Evolutionary conservation across 2,888 invertebrate genomes (phyloP).

Genomic region (Aleiodes leptofemur): DNA sequence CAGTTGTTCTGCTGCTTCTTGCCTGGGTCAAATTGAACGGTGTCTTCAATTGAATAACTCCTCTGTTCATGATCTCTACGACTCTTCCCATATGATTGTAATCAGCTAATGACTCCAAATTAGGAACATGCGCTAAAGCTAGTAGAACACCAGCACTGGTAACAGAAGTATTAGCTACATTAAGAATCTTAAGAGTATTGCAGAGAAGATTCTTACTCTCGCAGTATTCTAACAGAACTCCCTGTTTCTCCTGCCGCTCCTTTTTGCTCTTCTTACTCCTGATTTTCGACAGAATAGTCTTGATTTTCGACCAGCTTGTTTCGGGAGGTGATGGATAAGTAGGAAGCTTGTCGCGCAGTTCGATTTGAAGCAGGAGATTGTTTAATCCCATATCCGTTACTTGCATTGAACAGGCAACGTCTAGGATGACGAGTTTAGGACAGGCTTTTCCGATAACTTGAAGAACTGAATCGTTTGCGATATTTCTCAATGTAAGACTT

Average conservation of each 20-base stretch:
- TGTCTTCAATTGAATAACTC: slow-evolving; percentile 63
- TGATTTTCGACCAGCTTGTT: slow-evolving; percentile 69
- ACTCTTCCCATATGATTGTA: slow-evolving; percentile 74
- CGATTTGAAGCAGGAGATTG: slow-evolving; percentile 72
- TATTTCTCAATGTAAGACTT: slow-evolving; percentile 73
- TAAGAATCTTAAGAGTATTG: slow-evolving; percentile 70
- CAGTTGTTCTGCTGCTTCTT: slow-evolving; percentile 70
- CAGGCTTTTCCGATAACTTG: slow-evolving; percentile 73
- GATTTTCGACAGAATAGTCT: slow-evolving; percentile 64
- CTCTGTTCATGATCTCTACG: slow-evolving; percentile 71
- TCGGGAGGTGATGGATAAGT: slow-evolving; percentile 30
- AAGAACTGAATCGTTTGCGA: slow-evolving; percentile 73
- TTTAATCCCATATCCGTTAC: slow-evolving; percentile 74
- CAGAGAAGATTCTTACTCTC: slow-evolving; percentile 73
- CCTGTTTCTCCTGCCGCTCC: slow-evolving; percentile 60
- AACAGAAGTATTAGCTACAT: slow-evolving; percentile 73
- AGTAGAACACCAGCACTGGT: slow-evolving; percentile 72
- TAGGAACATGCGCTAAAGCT: slow-evolving; percentile 71
- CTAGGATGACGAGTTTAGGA: slow-evolving; percentile 70
- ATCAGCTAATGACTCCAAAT: slow-evolving; percentile 73
- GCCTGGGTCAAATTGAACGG: slow-evolving; percentile 71
- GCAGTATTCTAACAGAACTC: slow-evolving; percentile 70
- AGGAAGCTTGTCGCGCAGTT: slow-evolving; percentile 69
- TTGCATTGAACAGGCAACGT: slow-evolving; percentile 74
- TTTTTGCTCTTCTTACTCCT: slow-evolving; percentile 59